Conservation (phyloP, 1,140 invertebrate species). For the Zaprionus nigranus region DNA sequence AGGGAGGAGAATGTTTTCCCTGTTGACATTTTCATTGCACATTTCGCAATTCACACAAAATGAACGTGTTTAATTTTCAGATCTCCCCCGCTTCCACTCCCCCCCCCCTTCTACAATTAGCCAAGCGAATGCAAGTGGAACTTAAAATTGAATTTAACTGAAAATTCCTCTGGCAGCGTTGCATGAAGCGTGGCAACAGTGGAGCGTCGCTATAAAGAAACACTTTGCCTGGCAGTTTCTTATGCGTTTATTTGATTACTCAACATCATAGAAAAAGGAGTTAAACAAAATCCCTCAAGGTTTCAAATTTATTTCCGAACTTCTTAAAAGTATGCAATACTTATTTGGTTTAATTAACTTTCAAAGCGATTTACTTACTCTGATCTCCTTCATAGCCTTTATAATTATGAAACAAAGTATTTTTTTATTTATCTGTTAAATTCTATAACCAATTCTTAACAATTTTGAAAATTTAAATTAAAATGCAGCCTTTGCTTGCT, state of each 20-base stretch:
- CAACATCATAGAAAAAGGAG: neutral
- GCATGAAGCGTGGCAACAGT: neutral
- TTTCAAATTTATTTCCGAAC: neutral
- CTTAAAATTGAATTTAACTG: slow-evolving; percentile 11
- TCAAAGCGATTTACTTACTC: neutral
- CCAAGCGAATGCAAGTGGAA: slow-evolving; percentile 23
- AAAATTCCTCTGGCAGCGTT: slow-evolving; percentile 15
- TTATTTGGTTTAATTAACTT: neutral
- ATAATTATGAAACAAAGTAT: neutral
- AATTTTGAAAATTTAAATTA: neutral
- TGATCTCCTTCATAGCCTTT: neutral
- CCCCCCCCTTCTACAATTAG: slow-evolving; percentile 21
- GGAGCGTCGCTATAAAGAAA: neutral
- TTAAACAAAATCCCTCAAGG: neutral
- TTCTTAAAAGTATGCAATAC: slow-evolving; percentile 2
- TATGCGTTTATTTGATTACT: neutral
- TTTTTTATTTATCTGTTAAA: too few relatives aligned
- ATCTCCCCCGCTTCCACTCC: neutral
- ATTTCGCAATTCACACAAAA: slow-evolving; percentile 19
- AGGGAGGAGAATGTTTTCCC: neutral
- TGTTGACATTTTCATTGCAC: slow-evolving; percentile 4
- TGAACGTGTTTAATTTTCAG: slow-evolving; percentile 49
- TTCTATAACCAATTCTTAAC: too few relatives aligned
- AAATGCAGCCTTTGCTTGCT: neutral
- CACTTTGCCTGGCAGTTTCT: neutral